phyloP scores from a whole-genome alignment of 2,113 vertebrate species.

The Elgaria multicarinata region DNA sequence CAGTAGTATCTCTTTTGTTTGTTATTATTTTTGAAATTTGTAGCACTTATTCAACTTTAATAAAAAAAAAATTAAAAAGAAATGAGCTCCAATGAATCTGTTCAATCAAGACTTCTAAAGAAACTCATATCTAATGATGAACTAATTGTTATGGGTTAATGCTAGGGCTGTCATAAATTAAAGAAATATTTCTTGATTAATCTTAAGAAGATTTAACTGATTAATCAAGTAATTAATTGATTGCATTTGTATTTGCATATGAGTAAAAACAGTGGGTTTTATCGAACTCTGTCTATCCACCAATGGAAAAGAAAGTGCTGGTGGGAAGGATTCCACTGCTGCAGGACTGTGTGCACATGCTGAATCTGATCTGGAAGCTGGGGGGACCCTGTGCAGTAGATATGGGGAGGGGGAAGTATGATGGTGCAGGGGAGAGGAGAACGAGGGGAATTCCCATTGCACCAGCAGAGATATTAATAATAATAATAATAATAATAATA shows the following conservation, averaged over 20 bases:
- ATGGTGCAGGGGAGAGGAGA: too few species aligned
- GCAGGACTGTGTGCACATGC: not conserved
- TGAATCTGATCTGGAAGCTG: not conserved
- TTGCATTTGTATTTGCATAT: slow-evolving; percentile 5
- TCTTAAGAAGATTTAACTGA: not conserved
- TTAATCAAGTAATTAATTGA: slow-evolving; percentile 8
- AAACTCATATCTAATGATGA: not conserved
- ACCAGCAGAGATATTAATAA: too few species aligned
- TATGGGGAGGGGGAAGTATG: too few species aligned
- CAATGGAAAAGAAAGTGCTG: not conserved
- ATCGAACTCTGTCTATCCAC: not conserved
- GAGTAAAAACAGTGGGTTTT: not conserved
- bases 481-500: too few species aligned
- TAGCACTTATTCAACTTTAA: not conserved
- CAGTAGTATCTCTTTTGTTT: not conserved
- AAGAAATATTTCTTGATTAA: not conserved
- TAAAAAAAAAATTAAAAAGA: not conserved
- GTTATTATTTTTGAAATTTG: not conserved
- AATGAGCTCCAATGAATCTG: not conserved
- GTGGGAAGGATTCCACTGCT: not conserved
- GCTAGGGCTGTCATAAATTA: not conserved
- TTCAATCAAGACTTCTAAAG: not conserved
- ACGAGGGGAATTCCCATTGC: too few species aligned
- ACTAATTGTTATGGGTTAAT: not conserved
- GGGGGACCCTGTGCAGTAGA: not conserved